These are phyloP conservation scores for Latheticus oryzae DNA, from an alignment of 2,888 invertebrate species.

Conservation along the genomic window DNA sequence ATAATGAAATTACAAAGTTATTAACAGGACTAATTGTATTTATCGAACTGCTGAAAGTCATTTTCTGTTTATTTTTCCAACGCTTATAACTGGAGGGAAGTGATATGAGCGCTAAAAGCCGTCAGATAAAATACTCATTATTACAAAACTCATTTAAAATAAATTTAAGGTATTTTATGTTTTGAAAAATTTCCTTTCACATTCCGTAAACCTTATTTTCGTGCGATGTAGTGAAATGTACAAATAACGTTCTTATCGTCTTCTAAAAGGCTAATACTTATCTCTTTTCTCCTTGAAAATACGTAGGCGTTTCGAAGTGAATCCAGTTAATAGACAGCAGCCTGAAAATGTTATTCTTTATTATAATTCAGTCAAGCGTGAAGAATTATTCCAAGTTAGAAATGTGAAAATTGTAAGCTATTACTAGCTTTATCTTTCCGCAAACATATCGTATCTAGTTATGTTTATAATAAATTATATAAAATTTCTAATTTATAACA, in stretches of 20 bases:
- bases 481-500: constrained; percentile 20
- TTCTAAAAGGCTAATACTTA: neutral
- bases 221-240: neutral
- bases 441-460: too few species aligned
- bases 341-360: constrained; percentile 25
- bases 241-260: constrained; percentile 1
- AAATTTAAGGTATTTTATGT: too few species aligned
- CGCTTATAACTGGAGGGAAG: neutral
- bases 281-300: neutral
- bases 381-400: constrained; percentile 15
- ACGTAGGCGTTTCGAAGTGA: neutral
- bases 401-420: constrained; percentile 18
- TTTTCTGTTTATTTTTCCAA: constrained; percentile 19
- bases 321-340: constrained; percentile 12
- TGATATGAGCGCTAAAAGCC: constrained; percentile 13
- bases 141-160: too few species aligned
- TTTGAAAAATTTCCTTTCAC: too few species aligned
- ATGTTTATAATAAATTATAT: constrained; percentile 31
- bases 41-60: constrained; percentile 8
- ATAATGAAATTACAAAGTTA: constrained; percentile 22
- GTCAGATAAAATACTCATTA: constrained; percentile 10
- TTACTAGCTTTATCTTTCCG: constrained; percentile 15
- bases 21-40: constrained; percentile 24
- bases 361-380: constrained; percentile 28
- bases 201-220: too few species aligned